A percentile compares a stretch with the other conserved stretches of the same genome.
phyloP scores from a whole-genome alignment of 2,888 invertebrate genomes.

The Acleris cristana region DNA sequence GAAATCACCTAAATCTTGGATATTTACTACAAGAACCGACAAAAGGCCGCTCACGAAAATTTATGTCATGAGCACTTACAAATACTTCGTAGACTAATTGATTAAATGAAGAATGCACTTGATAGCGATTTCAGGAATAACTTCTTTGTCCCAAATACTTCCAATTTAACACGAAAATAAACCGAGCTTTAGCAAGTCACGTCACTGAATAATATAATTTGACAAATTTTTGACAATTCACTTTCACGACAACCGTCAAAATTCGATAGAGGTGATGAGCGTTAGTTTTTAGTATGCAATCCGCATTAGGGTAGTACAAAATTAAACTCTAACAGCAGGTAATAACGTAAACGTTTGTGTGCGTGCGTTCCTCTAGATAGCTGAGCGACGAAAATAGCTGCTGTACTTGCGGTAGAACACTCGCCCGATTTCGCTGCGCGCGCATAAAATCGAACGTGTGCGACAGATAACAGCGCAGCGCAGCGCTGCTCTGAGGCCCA shows the following conservation, averaged over 20 bases:
- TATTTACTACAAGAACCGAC: no score
- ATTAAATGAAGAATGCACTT: constrained; percentile 1
- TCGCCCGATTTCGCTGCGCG: constrained; percentile 27
- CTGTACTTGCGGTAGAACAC: not conserved
- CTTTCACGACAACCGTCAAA: constrained; percentile 1
- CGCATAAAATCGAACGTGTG: constrained; percentile 13
- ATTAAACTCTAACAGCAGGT: not conserved
- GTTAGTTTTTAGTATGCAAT: not conserved
- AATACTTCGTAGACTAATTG: not conserved
- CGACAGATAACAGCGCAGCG: no score
- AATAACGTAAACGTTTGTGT: not conserved
- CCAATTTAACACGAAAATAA: constrained; percentile 14
- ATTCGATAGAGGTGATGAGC: not conserved
- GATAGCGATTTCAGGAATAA: not conserved
- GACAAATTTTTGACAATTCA: constrained; percentile 10
- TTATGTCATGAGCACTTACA: not conserved
- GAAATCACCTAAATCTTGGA: no score
- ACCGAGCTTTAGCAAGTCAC: constrained; percentile 27
- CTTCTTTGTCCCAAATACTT: not conserved
- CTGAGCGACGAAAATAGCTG: not conserved
- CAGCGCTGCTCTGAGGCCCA: no score
- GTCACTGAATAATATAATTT: not conserved
- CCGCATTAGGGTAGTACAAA: not conserved
- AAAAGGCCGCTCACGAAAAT: constrained; percentile 2
- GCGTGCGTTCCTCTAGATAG: not conserved